These are phyloP conservation scores for Drosophila trichaetosa DNA, from an alignment of 2,888 invertebrate genomes.

Conservation along the genomic window DNA sequence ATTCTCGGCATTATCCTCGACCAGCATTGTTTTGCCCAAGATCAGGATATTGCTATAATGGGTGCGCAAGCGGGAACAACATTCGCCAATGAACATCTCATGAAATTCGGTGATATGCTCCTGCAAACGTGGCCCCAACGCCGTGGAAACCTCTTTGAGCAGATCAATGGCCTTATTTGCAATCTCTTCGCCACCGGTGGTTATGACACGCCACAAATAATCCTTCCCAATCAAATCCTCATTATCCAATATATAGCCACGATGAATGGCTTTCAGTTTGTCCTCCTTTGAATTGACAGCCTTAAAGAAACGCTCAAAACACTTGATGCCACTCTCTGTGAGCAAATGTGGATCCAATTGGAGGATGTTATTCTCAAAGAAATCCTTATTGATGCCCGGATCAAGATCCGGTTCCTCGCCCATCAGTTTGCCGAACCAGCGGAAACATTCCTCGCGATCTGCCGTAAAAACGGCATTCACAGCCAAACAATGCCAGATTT, in stretches of 20 bases:
- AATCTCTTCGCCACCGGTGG: constrained; percentile 96
- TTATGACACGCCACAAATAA: constrained; percentile 97
- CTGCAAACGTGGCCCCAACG: constrained; percentile 94
- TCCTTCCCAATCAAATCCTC: constrained; percentile 97
- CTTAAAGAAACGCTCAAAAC: constrained; percentile 88
- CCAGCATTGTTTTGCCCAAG: constrained; percentile 79
- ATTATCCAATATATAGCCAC: constrained; percentile 95
- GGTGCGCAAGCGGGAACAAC: constrained; percentile 94
- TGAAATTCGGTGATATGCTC: constrained; percentile 93
- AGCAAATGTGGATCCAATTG: constrained; percentile 95
- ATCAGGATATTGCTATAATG: constrained; percentile 92
- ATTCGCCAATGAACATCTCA: constrained; percentile 95
- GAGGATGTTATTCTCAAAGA: constrained; percentile 97
- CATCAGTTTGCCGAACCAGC: constrained; percentile 99
- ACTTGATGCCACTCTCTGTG: constrained; percentile 98
- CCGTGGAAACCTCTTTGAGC: constrained; percentile 96
- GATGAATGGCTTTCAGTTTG: constrained; percentile 94
- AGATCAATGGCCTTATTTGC: constrained; percentile 96
- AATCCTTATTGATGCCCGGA: constrained; percentile 97
- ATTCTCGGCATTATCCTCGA: constrained; percentile 40
- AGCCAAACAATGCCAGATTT: constrained; percentile 98
- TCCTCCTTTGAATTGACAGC: constrained; percentile 98
- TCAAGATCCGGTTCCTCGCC: constrained; percentile 98
- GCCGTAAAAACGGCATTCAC: constrained; percentile 96
- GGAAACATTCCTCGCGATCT: constrained; percentile 98